Conservation (phyloP, 2,113 vertebrate genomes). For the Myotis yumanensis region DNA sequence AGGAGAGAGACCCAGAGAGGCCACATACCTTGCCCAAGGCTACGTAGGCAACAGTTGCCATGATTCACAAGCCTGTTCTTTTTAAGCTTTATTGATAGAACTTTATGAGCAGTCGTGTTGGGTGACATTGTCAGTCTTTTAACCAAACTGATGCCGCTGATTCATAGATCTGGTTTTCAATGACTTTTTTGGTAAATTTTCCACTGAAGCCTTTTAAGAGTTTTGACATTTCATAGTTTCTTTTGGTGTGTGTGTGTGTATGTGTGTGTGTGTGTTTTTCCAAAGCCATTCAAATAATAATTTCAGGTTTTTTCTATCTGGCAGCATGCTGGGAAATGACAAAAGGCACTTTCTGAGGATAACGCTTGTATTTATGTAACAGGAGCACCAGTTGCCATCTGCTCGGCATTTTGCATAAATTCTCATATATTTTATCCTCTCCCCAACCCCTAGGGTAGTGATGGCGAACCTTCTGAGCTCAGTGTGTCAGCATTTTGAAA, state of each 20-base stretch:
- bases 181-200: not conserved
- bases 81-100: not conserved
- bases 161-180: not conserved
- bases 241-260: not conserved
- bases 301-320: not conserved
- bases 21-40: not conserved
- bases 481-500: no score
- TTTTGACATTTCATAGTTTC: not conserved
- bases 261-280: not conserved
- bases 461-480: no score
- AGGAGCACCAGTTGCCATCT: not conserved
- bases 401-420: not conserved
- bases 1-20: not conserved
- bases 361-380: not conserved
- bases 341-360: not conserved
- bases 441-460: not conserved
- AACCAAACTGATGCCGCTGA: not conserved
- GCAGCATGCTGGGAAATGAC: not conserved
- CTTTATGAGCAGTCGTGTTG: not conserved
- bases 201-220: not conserved
- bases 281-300: not conserved
- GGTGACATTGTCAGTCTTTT: conserved; percentile 15
- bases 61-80: not conserved
- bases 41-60: not conserved
- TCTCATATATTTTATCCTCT: not conserved